These are phyloP conservation scores for Chinchilla lanigera DNA, from an alignment of 2,113 vertebrate genomes.

Conservation along the genomic window DNA sequence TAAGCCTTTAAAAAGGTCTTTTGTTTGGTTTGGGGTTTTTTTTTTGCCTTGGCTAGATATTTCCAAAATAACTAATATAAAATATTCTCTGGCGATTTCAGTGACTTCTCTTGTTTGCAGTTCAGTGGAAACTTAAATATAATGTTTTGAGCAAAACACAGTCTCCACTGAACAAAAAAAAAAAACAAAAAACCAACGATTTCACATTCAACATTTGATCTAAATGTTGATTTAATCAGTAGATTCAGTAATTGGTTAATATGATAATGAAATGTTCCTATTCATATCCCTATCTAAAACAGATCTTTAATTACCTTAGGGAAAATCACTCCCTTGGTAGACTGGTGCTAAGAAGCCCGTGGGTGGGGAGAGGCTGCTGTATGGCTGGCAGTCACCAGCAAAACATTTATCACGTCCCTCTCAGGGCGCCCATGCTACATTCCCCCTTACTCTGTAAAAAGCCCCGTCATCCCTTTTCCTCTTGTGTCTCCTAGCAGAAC, in stretches of 20 bases:
- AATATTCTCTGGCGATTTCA: conserved; percentile 40
- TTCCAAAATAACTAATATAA: neutral
- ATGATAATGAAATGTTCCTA: conserved; percentile 83
- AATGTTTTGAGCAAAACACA: neutral
- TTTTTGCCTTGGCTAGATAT: neutral
- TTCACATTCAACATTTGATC: conserved; percentile 65
- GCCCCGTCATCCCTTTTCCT: conserved; percentile 85
- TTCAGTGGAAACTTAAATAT: conserved; percentile 43
- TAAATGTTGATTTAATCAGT: conserved; percentile 76
- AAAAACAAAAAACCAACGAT: conserved; percentile 44
- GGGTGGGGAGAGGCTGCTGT: conserved; percentile 87
- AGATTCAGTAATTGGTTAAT: conserved; percentile 77
- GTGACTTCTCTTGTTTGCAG: neutral
- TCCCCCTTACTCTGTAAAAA: conserved; percentile 91
- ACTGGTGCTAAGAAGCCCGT: conserved; percentile 85
- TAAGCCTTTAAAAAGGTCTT: conserved; percentile 10
- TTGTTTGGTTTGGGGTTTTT: neutral
- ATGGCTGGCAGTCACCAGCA: conserved; percentile 89
- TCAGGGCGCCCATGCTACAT: conserved; percentile 93
- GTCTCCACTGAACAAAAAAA: neutral
- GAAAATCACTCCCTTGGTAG: conserved; percentile 84
- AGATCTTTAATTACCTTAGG: conserved; percentile 87
- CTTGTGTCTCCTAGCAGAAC: conserved; percentile 63
- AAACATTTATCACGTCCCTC: conserved; percentile 95
- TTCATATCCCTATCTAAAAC: conserved; percentile 80